Percentiles rank a stretch among this genome's conserved stretches.
Conservation (phyloP, 2,797 vertebrate genomes). For the Margarornis squamiger region DNA sequence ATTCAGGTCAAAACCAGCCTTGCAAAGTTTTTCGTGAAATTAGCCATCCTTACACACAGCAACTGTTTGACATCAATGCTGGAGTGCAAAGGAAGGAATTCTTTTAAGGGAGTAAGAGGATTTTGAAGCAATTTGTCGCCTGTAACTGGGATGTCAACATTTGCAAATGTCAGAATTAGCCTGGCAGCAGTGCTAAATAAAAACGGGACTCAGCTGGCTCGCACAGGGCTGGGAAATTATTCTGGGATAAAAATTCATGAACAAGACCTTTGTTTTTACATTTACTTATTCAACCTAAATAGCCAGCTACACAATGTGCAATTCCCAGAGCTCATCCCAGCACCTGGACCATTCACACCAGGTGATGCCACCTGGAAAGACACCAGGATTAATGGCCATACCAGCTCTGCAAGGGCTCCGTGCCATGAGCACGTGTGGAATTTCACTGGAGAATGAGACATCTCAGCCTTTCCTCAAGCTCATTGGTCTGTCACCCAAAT, state of each 20-base stretch:
- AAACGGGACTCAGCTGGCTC: neutral
- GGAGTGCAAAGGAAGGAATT: neutral
- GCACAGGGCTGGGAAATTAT: neutral
- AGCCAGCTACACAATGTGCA: neutral
- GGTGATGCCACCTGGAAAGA: neutral
- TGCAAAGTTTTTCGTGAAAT: neutral
- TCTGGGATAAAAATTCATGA: neutral
- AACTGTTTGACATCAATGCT: neutral
- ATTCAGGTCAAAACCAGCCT: neutral
- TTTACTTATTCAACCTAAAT: neutral
- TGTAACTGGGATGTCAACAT: neutral
- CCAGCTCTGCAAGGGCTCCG: neutral
- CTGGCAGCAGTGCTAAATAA: neutral
- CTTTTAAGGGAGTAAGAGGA: neutral
- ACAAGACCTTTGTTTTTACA: neutral
- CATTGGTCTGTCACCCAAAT: neutral
- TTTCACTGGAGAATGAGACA: neutral
- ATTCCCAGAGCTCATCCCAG: neutral
- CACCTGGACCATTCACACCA: accelerated
- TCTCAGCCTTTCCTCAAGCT: neutral
- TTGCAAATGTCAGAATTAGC: neutral
- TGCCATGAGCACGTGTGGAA: neutral
- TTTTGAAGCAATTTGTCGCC: constrained; percentile 11
- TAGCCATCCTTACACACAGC: accelerated
- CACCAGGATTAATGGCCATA: neutral